Conservation (phyloP, 2,113 vertebrate species). For the Myanophis thanlyinensis region DNA sequence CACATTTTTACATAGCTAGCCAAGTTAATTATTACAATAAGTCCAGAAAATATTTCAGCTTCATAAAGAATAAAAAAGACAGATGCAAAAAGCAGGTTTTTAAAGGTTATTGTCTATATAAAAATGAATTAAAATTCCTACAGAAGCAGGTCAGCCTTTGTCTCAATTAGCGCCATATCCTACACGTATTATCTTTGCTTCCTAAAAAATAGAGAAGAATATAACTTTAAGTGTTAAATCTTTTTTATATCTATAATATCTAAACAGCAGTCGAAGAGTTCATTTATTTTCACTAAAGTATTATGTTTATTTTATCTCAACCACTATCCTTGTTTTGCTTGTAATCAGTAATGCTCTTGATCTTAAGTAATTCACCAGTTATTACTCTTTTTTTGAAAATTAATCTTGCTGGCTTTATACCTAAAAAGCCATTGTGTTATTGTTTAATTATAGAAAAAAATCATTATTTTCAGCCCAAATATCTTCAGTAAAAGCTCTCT, state of each 20-base stretch:
- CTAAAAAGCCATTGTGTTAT: background rate
- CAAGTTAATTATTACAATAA: slow-evolving; percentile 17
- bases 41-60: background rate
- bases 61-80: slow-evolving; percentile 1
- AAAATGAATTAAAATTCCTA: background rate
- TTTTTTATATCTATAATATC: background rate
- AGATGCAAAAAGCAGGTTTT: background rate
- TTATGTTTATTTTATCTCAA: background rate
- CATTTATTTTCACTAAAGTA: background rate
- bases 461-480: background rate
- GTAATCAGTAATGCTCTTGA: background rate
- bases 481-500: background rate
- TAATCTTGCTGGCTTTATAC: background rate
- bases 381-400: background rate
- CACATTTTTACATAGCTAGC: background rate
- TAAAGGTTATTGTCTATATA: slow-evolving; percentile 31
- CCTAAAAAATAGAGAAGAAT: slow-evolving; percentile 71
- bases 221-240: background rate
- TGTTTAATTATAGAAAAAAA: background rate
- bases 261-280: background rate
- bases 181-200: slow-evolving; percentile 95
- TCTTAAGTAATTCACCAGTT: background rate
- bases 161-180: slow-evolving; percentile 86
- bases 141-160: background rate
- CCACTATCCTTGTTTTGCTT: background rate